Percentiles rank a stretch among this genome's conserved stretches.
Conservation (phyloP, 92 coral and sea anemone genomes). For the Porites evermanni region DNA sequence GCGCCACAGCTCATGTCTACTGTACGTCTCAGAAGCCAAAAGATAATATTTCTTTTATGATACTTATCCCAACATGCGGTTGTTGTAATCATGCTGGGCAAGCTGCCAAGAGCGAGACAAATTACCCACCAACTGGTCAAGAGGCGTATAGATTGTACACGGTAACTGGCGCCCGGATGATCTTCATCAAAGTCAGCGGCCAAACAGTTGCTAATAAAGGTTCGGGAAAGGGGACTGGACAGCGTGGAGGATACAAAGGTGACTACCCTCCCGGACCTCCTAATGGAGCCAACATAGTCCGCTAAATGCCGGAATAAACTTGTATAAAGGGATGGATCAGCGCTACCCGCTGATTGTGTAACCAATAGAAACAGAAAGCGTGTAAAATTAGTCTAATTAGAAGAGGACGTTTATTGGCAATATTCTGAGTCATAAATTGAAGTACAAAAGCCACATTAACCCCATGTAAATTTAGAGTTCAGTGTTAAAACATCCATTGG, state of each 20-base stretch:
- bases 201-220: neutral
- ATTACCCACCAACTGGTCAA: neutral
- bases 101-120: neutral
- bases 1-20: conserved; percentile 19
- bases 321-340: too few relatives aligned
- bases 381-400: too few relatives aligned
- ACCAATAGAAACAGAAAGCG: too few relatives aligned
- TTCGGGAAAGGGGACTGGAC: conserved; percentile 5
- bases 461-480: too few relatives aligned
- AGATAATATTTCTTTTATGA: neutral
- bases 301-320: too few relatives aligned
- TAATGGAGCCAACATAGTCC: too few relatives aligned
- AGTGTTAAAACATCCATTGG: too few relatives aligned
- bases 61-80: conserved; percentile 17
- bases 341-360: too few relatives aligned
- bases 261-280: too few relatives aligned
- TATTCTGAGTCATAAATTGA: too few relatives aligned
- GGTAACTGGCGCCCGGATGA: neutral
- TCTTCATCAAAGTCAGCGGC: conserved; percentile 6
- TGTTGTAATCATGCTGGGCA: neutral
- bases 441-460: too few relatives aligned
- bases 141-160: neutral
- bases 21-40: neutral
- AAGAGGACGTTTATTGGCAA: too few relatives aligned
- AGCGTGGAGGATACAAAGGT: neutral